Base-by-base conservation (phyloP, 1,140 invertebrate genomes). In the Sinella curviseta region DNA sequence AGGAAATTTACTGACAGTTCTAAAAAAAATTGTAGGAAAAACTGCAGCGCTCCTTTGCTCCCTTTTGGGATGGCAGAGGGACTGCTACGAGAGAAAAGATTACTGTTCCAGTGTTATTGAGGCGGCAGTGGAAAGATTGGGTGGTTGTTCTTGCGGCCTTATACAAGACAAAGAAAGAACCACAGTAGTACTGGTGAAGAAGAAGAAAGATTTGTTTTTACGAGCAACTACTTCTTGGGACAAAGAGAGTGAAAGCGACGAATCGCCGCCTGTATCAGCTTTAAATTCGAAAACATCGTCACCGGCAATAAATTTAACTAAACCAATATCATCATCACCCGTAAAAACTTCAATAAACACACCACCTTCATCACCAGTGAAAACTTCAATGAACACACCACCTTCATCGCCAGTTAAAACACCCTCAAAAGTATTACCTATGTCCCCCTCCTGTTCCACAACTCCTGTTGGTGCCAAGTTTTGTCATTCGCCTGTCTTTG, bases 1-100 rank as follows among this genome's bases (percentile, higher is more conserved):
- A n/a, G n/a, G n/a, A n/a, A n/a, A 4, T 48, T 48, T 48, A 48
- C 39, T 48, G 4, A 48, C 39, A 48, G 4, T 48, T 17, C 4
- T 4, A 48, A 48, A 48, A 48, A 4, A 48, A 48, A 17, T 48
- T 48, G 39, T 4, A 70, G 80, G 80, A 73, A 81, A 81, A 78
- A 81, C 80, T 0, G 55, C 74, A 0, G 80, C 77, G 0, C 54
- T 81, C 1, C 55, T 81, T 17, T 78, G 77, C 48, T 28, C 80
- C 20, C 33, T 81, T 0, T 36, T 81, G 1, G 80, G 73, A 0
- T 81, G 80, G 80, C 80, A 81, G 36, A 0, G 14, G 26, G 20
- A 36, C 20, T 78, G 80, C 16, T 74, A 55, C 36, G 2, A 31
- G 16, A 54, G 35, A 31, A n/a, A 28, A 0, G 67, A 80, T 28